phyloP scores from a whole-genome alignment of 2,113 vertebrate species.

The Otocyon megalotis region DNA sequence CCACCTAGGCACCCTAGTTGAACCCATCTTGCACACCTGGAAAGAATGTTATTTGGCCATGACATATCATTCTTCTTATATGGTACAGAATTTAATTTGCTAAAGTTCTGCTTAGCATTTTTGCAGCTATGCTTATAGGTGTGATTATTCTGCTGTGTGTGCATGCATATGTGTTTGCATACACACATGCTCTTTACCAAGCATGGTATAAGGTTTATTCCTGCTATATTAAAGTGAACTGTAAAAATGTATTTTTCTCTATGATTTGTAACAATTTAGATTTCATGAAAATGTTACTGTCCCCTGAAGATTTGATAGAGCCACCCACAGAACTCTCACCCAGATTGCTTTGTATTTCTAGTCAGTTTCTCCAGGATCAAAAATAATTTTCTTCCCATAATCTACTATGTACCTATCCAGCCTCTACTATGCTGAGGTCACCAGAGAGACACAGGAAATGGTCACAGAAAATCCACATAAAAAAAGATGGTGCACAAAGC shows the following conservation, averaged over 20 bases:
- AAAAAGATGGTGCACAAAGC: neutral
- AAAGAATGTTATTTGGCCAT: neutral
- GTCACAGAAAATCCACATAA: neutral
- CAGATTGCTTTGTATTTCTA: conserved; percentile 6
- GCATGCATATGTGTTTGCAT: neutral
- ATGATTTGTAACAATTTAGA: neutral
- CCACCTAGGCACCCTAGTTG: neutral
- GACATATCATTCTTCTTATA: neutral
- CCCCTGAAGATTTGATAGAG: neutral
- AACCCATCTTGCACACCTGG: neutral
- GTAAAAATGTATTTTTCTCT: neutral
- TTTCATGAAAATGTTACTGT: neutral
- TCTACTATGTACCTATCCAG: neutral
- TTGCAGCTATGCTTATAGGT: neutral
- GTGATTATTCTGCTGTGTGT: neutral
- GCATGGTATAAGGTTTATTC: neutral
- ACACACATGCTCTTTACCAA: neutral
- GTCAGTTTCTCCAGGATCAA: conserved; percentile 22
- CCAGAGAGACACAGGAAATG: neutral
- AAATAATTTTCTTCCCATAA: neutral
- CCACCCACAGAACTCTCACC: neutral
- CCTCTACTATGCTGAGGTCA: neutral
- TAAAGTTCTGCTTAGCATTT: neutral
- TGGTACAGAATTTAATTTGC: neutral
- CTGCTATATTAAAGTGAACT: neutral